Evolutionary conservation across 2,113 vertebrate genomes (phyloP).

Genomic region (Ovis canadensis): DNA sequence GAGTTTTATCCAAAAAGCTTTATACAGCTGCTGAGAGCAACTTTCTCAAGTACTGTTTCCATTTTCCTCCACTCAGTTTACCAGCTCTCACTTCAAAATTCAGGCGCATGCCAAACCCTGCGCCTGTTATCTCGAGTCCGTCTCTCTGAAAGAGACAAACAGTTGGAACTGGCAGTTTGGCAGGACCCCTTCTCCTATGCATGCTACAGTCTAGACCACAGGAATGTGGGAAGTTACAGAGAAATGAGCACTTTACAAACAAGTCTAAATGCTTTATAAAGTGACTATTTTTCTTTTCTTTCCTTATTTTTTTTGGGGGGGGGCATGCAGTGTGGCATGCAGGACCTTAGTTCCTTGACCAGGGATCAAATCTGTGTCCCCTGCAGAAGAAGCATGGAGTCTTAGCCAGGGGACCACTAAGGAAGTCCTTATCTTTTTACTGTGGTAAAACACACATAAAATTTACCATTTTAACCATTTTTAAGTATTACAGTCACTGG

Average conservation of each 20-base stretch:
- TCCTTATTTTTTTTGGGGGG: neutral
- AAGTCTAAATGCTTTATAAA: conserved; percentile 13
- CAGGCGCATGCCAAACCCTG: conserved; percentile 53
- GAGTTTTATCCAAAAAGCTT: conserved; percentile 55
- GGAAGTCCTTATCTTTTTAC: neutral
- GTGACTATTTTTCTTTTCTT: neutral
- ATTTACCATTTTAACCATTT: neutral
- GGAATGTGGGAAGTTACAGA: conserved; percentile 73
- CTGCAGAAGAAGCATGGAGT: neutral
- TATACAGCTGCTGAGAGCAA: conserved; percentile 56
- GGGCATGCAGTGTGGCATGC: no score
- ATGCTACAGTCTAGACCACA: conserved; percentile 69
- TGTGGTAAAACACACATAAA: neutral
- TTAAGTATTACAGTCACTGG: neutral
- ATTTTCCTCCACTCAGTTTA: conserved; percentile 64
- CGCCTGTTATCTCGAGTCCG: conserved; percentile 68
- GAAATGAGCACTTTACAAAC: conserved; percentile 71
- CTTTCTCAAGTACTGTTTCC: conserved; percentile 66
- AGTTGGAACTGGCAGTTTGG: conserved; percentile 67
- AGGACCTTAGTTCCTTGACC: neutral
- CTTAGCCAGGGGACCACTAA: neutral
- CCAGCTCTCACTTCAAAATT: conserved; percentile 68
- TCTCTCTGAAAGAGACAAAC: conserved; percentile 69
- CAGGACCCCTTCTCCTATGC: conserved; percentile 62
- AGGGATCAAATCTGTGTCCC: neutral